These are phyloP conservation scores for Heliconius hewitsoni DNA, from an alignment of 1,140 invertebrate genomes.

Conservation along the genomic window DNA sequence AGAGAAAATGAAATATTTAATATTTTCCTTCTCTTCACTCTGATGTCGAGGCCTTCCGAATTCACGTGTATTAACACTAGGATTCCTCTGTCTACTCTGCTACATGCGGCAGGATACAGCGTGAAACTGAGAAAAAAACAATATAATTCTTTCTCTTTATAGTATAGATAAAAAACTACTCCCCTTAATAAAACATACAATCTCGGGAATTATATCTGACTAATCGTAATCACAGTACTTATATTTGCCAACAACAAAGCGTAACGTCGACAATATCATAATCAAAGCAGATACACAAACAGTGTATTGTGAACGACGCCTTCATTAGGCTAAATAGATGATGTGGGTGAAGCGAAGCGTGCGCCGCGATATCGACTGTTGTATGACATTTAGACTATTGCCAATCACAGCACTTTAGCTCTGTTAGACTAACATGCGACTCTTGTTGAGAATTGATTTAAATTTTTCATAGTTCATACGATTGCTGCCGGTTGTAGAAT, in stretches of 20 bases:
- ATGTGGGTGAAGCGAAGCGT: slow-evolving; percentile 29
- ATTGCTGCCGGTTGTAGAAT: background rate
- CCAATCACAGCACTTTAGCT: background rate
- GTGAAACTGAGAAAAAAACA: too few relatives aligned
- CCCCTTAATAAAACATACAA: background rate
- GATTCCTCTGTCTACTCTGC: too few relatives aligned
- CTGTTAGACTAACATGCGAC: background rate
- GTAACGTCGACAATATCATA: slow-evolving; percentile 38
- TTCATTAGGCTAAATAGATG: slow-evolving; percentile 47
- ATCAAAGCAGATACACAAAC: slow-evolving; percentile 39
- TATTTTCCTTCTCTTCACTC: too few relatives aligned
- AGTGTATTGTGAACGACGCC: slow-evolving; percentile 39
- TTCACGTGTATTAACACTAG: too few relatives aligned
- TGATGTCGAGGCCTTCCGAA: too few relatives aligned
- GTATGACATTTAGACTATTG: slow-evolving; percentile 24
- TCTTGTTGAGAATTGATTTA: background rate
- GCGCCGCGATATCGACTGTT: slow-evolving; percentile 29
- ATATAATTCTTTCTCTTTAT: too few relatives aligned
- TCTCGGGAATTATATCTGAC: background rate
- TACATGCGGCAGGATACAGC: too few relatives aligned
- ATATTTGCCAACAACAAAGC: slow-evolving; percentile 25
- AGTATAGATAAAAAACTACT: too few relatives aligned
- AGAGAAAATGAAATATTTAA: too few relatives aligned
- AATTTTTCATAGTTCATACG: background rate
- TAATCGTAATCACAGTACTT: slow-evolving; percentile 25